Conservation (phyloP, 2,113 vertebrate genomes). For the Polyodon spathula region DNA sequence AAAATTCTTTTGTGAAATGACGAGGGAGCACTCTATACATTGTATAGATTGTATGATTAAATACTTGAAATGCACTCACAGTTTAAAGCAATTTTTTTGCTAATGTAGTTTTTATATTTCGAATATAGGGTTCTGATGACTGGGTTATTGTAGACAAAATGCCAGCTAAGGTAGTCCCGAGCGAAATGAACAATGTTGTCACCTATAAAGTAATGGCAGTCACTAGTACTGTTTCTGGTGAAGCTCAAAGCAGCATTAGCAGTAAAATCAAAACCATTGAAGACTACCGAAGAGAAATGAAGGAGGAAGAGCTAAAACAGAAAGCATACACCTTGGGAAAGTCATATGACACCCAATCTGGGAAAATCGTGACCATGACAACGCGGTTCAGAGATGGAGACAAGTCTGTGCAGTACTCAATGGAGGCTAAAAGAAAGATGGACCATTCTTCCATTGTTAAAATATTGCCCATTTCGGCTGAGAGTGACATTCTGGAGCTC, state of each 20-base stretch:
- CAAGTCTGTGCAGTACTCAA: conserved; percentile 26
- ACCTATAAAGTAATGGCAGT: conserved; percentile 68
- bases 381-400: conserved; percentile 50
- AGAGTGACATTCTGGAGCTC: conserved; percentile 66
- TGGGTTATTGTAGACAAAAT: conserved; percentile 80
- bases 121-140: conserved; percentile 74
- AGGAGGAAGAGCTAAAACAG: conserved; percentile 59
- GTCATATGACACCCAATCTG: conserved; percentile 70
- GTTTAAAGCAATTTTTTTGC: conserved; percentile 26
- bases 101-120: conserved; percentile 78
- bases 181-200: conserved; percentile 63
- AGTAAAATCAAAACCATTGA: conserved; percentile 61
- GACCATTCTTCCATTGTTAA: conserved; percentile 41
- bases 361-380: conserved; percentile 70
- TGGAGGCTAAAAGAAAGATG: conserved; percentile 35
- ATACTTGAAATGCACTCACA: no score
- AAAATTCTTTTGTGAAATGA: no score
- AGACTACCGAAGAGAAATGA: conserved; percentile 65
- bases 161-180: conserved; percentile 73
- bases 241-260: conserved; percentile 50
- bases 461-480: conserved; percentile 41
- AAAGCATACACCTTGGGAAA: conserved; percentile 70
- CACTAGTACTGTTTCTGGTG: conserved; percentile 49
- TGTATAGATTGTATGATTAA: no score
- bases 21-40: no score